A percentile compares a stretch with the other conserved stretches of the same genome.
Evolutionary conservation across 2,113 vertebrate species (phyloP).

Genomic region (Rhadina sibilatrix): DNA sequence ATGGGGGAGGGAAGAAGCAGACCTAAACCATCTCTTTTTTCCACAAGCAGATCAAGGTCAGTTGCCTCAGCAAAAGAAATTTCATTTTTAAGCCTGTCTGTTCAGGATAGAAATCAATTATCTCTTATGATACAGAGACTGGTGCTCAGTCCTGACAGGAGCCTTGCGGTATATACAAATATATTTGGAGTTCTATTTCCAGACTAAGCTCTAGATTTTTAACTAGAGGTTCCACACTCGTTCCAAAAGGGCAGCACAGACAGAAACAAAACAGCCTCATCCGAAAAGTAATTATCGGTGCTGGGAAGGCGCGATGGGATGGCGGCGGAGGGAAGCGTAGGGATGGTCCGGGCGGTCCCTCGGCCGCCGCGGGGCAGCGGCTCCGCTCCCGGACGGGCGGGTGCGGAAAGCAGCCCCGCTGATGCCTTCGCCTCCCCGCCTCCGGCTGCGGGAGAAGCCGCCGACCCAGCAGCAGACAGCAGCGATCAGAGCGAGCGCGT

Average conservation of each 20-base stretch:
- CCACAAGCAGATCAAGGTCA: conserved; percentile 28
- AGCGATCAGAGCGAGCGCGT: no score
- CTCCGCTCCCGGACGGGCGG: not conserved
- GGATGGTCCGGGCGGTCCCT: not conserved
- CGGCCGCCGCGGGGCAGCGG: not conserved
- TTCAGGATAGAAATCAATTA: conserved; percentile 44
- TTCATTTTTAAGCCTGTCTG: conserved; percentile 49
- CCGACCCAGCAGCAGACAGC: not conserved
- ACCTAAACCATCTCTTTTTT: not conserved
- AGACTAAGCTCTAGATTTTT: not conserved
- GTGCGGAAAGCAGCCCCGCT: no score
- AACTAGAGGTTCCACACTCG: not conserved
- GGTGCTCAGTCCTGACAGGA: not conserved
- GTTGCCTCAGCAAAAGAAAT: conserved; percentile 30
- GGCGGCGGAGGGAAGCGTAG: not conserved
- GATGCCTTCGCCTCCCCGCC: not conserved
- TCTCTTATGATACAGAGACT: not conserved
- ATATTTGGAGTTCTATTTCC: not conserved
- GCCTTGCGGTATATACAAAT: not conserved
- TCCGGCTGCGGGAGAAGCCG: no score
- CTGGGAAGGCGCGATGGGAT: not conserved
- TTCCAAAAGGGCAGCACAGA: not conserved
- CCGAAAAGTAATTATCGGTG: not conserved
- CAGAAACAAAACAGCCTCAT: not conserved
- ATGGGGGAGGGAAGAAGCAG: not conserved